Evolutionary conservation across 2,113 vertebrate species (phyloP).

Genomic region (Corydoras sp.): DNA sequence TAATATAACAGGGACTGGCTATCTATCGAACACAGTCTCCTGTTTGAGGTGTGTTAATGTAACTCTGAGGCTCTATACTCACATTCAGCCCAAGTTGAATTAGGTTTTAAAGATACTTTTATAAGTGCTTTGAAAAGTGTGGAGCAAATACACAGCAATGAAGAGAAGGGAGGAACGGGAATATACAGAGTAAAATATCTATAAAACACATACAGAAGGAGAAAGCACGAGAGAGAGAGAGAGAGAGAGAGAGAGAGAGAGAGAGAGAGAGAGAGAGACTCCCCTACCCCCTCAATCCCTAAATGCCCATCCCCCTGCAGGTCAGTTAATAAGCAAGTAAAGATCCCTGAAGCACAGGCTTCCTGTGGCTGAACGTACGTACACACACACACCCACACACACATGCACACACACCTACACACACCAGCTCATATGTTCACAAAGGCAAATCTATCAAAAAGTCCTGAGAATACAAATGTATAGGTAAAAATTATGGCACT

Average conservation of each 20-base stretch:
- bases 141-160: too few species aligned
- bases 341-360: conserved; percentile 26
- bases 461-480: too few species aligned
- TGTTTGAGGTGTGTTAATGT: neutral
- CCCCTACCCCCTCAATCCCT: conserved; percentile 21
- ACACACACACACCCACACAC: conserved; percentile 43
- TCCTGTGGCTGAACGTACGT: conserved; percentile 21
- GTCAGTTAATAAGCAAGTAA: conserved; percentile 43
- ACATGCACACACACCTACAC: conserved; percentile 26
- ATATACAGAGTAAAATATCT: too few species aligned
- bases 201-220: too few species aligned
- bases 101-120: too few species aligned
- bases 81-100: neutral
- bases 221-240: too few species aligned
- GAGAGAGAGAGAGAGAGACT: neutral
- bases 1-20: too few species aligned
- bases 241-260: too few species aligned
- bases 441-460: neutral
- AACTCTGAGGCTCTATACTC: neutral
- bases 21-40: too few species aligned
- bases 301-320: conserved; percentile 38
- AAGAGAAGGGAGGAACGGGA: too few species aligned
- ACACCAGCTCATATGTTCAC: neutral
- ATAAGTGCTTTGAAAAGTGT: too few species aligned
- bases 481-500: too few species aligned